Conservation (phyloP, 2,888 invertebrate genomes). For the Himalopsyche tibetana region DNA sequence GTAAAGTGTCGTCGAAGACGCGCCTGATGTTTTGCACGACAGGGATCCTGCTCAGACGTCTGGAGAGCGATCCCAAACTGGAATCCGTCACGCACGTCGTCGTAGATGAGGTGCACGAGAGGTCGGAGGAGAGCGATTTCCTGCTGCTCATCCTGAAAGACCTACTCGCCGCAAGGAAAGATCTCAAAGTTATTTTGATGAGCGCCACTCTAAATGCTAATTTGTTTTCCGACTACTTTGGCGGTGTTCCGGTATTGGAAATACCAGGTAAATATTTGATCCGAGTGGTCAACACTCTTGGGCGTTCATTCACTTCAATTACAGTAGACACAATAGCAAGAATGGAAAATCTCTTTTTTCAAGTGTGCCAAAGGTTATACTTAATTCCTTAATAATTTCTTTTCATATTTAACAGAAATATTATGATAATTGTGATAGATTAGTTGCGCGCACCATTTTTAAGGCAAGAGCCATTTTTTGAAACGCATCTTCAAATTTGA, state of each 20-base stretch:
- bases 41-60: constrained; percentile 89
- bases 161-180: constrained; percentile 82
- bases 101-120: constrained; percentile 95
- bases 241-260: constrained; percentile 85
- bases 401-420: too few species aligned
- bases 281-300: not conserved
- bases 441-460: too few species aligned
- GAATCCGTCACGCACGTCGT: constrained; percentile 88
- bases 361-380: too few species aligned
- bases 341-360: too few species aligned
- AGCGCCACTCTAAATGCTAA: constrained; percentile 94
- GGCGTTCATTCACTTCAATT: too few species aligned
- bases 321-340: too few species aligned
- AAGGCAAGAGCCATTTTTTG: too few species aligned
- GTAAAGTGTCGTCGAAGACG: constrained; percentile 85
- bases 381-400: too few species aligned
- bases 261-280: constrained; percentile 80
- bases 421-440: too few species aligned
- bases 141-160: constrained; percentile 88
- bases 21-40: constrained; percentile 95
- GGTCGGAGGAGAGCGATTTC: constrained; percentile 94
- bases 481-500: too few species aligned
- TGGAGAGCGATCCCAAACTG: constrained; percentile 87
- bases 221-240: constrained; percentile 90
- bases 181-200: constrained; percentile 92